Percentiles rank a stretch among this genome's conserved stretches.
These are phyloP conservation scores for Ceyx margarethae DNA, from an alignment of 2,113 vertebrate species.

Conservation along the genomic window DNA sequence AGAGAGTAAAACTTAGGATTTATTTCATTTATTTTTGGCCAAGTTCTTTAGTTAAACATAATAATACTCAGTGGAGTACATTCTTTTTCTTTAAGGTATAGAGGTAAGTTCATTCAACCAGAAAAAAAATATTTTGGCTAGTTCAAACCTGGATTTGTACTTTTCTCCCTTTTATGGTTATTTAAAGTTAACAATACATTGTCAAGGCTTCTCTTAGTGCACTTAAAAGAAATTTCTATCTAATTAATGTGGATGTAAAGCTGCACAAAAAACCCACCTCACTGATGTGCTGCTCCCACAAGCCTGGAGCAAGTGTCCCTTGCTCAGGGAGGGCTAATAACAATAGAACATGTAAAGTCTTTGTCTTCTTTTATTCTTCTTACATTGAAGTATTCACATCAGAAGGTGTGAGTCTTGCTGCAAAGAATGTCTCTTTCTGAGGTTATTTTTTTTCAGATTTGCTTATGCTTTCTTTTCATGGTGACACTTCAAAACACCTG, in stretches of 20 bases:
- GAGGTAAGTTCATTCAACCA: neutral
- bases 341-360: neutral
- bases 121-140: neutral
- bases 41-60: neutral
- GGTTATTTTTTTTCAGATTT: neutral
- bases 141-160: neutral
- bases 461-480: neutral
- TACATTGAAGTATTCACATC: neutral
- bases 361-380: neutral
- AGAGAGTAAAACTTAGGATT: neutral
- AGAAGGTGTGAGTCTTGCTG: neutral
- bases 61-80: neutral
- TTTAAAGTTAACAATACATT: neutral
- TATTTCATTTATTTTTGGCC: neutral
- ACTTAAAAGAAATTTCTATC: neutral
- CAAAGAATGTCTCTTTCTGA: neutral
- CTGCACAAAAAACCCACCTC: neutral
- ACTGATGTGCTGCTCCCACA: neutral
- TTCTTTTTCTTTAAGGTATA: neutral
- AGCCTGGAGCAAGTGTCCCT: neutral
- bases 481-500: neutral
- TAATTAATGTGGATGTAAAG: neutral
- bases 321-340: neutral
- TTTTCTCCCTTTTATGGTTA: neutral
- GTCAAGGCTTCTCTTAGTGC: neutral